A percentile compares a stretch with the other conserved stretches of the same genome.
Evolutionary conservation across 1,140 invertebrate species (phyloP).

Genomic region (Patella vulgata): DNA sequence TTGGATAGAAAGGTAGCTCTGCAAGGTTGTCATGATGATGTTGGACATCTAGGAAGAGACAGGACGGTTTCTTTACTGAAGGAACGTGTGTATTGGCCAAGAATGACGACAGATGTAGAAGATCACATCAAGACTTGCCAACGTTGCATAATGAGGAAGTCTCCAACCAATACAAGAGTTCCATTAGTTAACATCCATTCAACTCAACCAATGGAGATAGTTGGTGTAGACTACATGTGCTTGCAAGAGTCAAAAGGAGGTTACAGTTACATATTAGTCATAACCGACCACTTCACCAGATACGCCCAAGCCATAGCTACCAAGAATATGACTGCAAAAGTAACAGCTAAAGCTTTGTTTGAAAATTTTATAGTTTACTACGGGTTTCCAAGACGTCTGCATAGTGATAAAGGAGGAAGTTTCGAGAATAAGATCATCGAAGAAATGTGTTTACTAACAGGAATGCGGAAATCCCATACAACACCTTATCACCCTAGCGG

Average conservation of each 20-base stretch:
- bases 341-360: constrained; percentile 26
- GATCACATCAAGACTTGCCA: constrained; percentile 2
- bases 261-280: constrained; percentile 24
- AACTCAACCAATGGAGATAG: constrained; percentile 21
- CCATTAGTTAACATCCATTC: constrained; percentile 7
- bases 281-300: constrained; percentile 30
- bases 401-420: constrained; percentile 16
- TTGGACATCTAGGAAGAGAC: constrained; percentile 25
- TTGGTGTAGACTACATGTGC: constrained; percentile 24
- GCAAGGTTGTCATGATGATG: constrained; percentile 7
- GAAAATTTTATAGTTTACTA: constrained; percentile 18
- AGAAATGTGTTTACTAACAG: constrained; percentile 24
- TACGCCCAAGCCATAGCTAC: constrained; percentile 20
- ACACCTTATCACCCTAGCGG: constrained; percentile 26
- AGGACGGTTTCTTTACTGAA: constrained; percentile 6
- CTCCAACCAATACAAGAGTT: not conserved
- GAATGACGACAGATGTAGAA: constrained; percentile 10
- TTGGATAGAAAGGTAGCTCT: constrained; percentile 1
- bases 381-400: constrained; percentile 8
- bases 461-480: constrained; percentile 20
- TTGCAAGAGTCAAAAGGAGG: constrained; percentile 22
- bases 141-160: constrained; percentile 12
- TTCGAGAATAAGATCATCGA: constrained; percentile 31
- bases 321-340: constrained; percentile 18
- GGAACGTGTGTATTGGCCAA: constrained; percentile 21